Evolutionary conservation across 2,113 vertebrate genomes (phyloP), one percentile per base, ranked within the genome.

Genomic region (Atherinomorus stipes): DNA sequence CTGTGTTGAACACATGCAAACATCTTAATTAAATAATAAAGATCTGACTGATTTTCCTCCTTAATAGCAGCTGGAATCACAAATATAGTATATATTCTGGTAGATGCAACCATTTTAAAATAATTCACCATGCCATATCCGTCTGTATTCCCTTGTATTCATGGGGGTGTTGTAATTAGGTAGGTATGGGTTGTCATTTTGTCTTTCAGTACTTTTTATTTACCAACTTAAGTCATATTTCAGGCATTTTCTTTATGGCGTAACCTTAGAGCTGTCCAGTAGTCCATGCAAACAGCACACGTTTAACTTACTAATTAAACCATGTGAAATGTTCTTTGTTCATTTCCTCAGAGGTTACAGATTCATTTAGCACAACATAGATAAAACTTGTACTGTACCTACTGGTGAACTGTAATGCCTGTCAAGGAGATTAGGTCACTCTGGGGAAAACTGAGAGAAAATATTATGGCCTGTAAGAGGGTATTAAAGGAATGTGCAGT

Each of bases 1-100:
- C 62, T 52, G 44, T 57, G 62, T 81, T 64, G 80, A 74, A 53
- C 71, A 47, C 69, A 83, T 81, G 69, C 83, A 86, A 80, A 68
- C 82, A 73, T 83, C 64, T 87, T 83, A 73, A 60, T 82, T 85
- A 80, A 80, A 81, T 71, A 19, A 31, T 68, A 83, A 79, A 40
- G 85, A 86, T 82, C 70, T 75, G 49, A 78, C 45, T 67, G 45
- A 10, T 71, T 87, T 67, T 74, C 56, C 37, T 64, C 53, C 59
- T 72, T 69, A 19, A 7, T 71, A 70, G 87, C 25, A 57, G 64
- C 54, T 76, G 2, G 0, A 80, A 59, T 81, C 72, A 49, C 34
- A 63, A 38, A 52, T 58, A 61, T 21, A 38, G 47, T 58, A 61
- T 21, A 59, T 2, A 74, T 42, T 50, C 56, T 40, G 10, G 9